phyloP scores from a whole-genome alignment of 2,888 invertebrate genomes.

The Apotomis turbidana region DNA sequence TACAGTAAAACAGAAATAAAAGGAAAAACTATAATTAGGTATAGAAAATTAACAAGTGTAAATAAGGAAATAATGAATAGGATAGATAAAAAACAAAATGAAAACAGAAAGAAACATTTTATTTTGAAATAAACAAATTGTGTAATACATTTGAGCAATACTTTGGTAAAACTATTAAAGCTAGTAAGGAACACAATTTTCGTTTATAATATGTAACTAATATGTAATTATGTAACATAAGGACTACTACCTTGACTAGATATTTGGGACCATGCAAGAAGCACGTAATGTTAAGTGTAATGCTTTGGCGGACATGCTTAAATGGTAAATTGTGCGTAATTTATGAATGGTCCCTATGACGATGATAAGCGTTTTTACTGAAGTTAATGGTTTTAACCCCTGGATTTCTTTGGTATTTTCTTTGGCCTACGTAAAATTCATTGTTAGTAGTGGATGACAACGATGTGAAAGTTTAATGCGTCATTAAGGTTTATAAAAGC shows the following conservation, averaged over 20 bases:
- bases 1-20: neutral
- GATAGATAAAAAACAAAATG: constrained; percentile 30
- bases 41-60: neutral
- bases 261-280: neutral
- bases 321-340: no score
- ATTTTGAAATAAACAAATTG: neutral
- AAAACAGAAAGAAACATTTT: constrained; percentile 21
- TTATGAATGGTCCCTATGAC: no score
- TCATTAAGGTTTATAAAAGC: no score
- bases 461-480: no score
- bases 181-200: neutral
- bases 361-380: no score
- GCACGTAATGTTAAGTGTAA: neutral
- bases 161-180: neutral
- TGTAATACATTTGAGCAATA: neutral
- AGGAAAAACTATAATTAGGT: neutral
- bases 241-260: neutral
- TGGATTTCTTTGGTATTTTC: no score
- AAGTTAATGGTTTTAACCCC: no score
- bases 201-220: neutral
- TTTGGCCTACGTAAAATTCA: no score
- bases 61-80: constrained; percentile 1
- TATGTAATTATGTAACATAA: neutral
- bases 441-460: no score
- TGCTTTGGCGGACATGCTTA: no score